Evolutionary conservation across 2,888 invertebrate species (phyloP).

Genomic region (Cybosia mesomella): DNA sequence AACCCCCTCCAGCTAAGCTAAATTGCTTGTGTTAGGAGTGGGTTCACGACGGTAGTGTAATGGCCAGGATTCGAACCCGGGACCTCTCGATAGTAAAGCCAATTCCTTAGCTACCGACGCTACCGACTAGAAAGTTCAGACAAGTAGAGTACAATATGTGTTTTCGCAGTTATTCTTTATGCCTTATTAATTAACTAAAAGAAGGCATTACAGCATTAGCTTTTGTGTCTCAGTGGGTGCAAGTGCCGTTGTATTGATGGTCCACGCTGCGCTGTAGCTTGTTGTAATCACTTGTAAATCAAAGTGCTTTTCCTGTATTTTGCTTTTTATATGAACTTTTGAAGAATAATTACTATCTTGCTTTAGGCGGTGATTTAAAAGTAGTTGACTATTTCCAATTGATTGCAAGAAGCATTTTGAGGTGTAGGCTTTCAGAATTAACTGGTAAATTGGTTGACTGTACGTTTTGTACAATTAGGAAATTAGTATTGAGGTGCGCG

Average conservation of each 20-base stretch:
- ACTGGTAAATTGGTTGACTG: neutral
- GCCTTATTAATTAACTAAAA: too few species aligned
- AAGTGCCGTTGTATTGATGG: constrained; percentile 6
- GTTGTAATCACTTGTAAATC: neutral
- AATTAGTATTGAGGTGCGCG: neutral
- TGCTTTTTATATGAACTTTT: neutral
- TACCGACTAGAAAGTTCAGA: too few species aligned
- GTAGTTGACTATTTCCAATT: neutral
- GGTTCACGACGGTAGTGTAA: too few species aligned
- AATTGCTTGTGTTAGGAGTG: too few species aligned
- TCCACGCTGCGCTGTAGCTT: neutral
- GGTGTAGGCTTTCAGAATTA: neutral
- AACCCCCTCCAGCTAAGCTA: too few species aligned
- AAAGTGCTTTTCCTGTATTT: neutral
- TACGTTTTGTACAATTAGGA: neutral
- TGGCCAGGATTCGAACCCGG: too few species aligned
- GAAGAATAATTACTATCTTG: neutral
- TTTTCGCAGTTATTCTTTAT: too few species aligned
- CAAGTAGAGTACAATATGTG: too few species aligned
- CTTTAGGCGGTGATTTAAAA: neutral
- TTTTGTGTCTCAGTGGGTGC: neutral
- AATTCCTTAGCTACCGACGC: too few species aligned
- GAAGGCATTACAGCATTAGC: neutral
- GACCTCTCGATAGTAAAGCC: too few species aligned
- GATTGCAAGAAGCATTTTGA: neutral